phyloP scores from a whole-genome alignment of 2,113 vertebrate genomes.

The Corynorhinus townsendii region DNA sequence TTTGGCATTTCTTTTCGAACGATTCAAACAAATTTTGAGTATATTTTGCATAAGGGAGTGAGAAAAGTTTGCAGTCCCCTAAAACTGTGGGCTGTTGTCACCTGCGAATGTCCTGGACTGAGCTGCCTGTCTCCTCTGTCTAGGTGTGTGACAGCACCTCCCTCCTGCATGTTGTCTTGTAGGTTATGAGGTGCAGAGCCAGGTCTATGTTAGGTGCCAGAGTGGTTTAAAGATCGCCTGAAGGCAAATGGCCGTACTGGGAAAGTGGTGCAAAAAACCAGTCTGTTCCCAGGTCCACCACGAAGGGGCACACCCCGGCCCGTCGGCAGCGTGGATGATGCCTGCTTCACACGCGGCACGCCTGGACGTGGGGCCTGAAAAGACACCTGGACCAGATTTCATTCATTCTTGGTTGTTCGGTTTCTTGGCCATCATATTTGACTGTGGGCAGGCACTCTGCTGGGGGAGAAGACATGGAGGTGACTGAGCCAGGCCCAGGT shows the following conservation, averaged over 20 bases:
- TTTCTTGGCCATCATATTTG: background rate
- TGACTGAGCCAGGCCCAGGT: background rate
- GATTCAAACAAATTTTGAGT: background rate
- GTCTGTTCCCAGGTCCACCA: background rate
- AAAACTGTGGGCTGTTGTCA: background rate
- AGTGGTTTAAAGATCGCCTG: background rate
- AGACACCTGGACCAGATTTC: background rate
- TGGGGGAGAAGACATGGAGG: too few species aligned
- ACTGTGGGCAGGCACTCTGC: background rate
- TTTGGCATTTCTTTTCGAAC: background rate
- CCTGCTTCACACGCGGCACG: background rate
- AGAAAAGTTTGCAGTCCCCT: background rate
- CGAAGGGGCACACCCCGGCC: background rate
- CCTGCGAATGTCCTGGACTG: background rate
- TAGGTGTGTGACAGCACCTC: background rate
- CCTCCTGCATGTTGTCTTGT: background rate
- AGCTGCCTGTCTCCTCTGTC: background rate
- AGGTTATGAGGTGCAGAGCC: background rate
- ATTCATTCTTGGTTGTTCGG: background rate
- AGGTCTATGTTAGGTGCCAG: background rate
- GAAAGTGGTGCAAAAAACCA: background rate
- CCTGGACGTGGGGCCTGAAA: background rate
- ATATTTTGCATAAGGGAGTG: background rate
- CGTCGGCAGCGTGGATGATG: fast-evolving
- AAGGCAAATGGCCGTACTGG: background rate